Conservation (phyloP, 2,888 invertebrate species). For the Clitarchus hookeri region DNA sequence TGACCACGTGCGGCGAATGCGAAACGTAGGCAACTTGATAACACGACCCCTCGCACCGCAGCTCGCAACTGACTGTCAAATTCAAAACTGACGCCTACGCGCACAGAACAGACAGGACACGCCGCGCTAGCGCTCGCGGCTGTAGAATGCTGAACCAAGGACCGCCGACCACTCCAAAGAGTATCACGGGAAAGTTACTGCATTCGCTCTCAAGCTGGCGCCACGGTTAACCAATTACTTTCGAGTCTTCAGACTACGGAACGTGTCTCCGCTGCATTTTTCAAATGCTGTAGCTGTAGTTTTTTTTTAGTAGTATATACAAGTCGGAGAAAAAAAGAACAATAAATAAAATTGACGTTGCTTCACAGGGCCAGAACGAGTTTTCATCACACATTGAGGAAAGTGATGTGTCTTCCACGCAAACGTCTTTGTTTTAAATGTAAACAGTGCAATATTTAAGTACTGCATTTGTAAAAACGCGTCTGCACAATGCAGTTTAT, state of each 20-base stretch:
- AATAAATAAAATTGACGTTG: no score
- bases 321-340: no score
- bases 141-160: background rate
- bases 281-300: no score
- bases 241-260: background rate
- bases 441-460: no score
- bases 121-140: background rate
- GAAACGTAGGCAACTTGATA: background rate
- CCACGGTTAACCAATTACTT: background rate
- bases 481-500: no score
- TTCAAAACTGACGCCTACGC: constrained; percentile 6
- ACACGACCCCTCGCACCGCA: background rate
- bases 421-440: no score
- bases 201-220: background rate
- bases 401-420: no score
- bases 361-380: no score
- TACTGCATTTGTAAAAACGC: no score
- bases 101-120: background rate
- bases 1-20: background rate
- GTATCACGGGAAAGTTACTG: background rate
- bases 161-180: background rate
- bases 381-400: no score
- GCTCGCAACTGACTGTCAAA: background rate
- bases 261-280: no score
- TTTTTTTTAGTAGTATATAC: no score